Conservation (phyloP, 2,888 invertebrate genomes). For the Leptogaster cylindrica region DNA sequence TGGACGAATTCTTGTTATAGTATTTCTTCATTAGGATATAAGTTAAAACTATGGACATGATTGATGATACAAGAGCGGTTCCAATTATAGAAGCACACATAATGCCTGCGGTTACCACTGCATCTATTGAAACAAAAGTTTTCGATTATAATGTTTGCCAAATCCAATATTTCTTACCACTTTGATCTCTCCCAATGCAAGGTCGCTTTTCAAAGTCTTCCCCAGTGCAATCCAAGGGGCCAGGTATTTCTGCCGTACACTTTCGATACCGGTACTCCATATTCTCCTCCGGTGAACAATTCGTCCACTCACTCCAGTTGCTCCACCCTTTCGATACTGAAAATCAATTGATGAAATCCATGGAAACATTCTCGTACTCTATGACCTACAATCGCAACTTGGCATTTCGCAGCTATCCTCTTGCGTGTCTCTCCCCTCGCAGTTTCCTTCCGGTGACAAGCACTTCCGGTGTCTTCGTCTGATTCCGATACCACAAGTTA, state of each 20-base stretch:
- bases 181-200: conserved; percentile 61
- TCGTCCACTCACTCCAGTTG: conserved; percentile 75
- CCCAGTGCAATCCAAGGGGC: conserved; percentile 72
- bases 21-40: conserved; percentile 59
- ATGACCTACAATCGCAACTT: conserved; percentile 72
- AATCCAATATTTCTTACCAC: conserved; percentile 42
- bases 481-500: conserved; percentile 74
- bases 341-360: conserved; percentile 50
- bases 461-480: conserved; percentile 74
- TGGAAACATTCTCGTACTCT: no score
- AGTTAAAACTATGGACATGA: conserved; percentile 60
- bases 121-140: conserved; percentile 9
- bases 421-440: conserved; percentile 70
- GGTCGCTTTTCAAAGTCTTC: conserved; percentile 71
- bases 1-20: conserved; percentile 49
- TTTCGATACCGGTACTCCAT: conserved; percentile 74
- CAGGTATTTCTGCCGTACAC: conserved; percentile 66
- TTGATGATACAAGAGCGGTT: conserved; percentile 62
- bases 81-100: conserved; percentile 58
- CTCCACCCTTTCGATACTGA: conserved; percentile 76
- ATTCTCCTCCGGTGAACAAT: conserved; percentile 69
- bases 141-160: not conserved
- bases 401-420: conserved; percentile 73
- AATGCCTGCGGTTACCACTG: conserved; percentile 7
- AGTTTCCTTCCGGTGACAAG: conserved; percentile 64